These are phyloP conservation scores for Marmota flaviventris DNA, from an alignment of 2,113 vertebrate genomes.

Conservation along the genomic window DNA sequence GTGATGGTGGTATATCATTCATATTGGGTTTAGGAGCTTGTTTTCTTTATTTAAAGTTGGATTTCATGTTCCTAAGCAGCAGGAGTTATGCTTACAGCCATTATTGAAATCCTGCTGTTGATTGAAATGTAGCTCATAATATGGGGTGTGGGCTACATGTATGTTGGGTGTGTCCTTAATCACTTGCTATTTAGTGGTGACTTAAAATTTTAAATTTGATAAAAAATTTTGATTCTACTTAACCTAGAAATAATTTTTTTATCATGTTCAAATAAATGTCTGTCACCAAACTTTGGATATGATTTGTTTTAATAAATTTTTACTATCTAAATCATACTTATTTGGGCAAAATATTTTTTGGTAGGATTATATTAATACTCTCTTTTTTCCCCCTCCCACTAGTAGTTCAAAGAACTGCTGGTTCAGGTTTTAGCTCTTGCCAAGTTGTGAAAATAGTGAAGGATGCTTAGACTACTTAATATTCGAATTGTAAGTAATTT, in stretches of 20 bases:
- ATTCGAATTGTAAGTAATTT: conserved; percentile 79
- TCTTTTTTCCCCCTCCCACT: conserved; percentile 10
- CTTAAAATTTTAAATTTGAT: conserved; percentile 40
- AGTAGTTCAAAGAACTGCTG: conserved; percentile 77
- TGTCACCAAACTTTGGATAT: conserved; percentile 20
- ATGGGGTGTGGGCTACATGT: not conserved
- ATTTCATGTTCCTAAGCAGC: not conserved
- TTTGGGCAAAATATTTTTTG: conserved; percentile 41
- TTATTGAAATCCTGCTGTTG: not conserved
- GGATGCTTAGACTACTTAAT: conserved; percentile 77
- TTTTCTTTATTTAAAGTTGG: not conserved
- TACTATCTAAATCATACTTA: conserved; percentile 32
- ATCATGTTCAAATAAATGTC: not conserved
- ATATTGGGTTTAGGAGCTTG: not conserved
- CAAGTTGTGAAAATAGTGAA: conserved; percentile 75
- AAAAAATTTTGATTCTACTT: conserved; percentile 33
- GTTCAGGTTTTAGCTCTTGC: conserved; percentile 74
- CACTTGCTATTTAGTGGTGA: not conserved
- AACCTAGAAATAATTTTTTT: conserved; percentile 30
- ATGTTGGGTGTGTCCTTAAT: not conserved
- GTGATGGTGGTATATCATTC: not conserved
- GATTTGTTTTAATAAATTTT: conserved; percentile 6
- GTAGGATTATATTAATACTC: conserved; percentile 72
- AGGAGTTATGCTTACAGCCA: not conserved
- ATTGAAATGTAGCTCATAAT: not conserved